Evolutionary conservation across 2,113 vertebrate species (phyloP), one percentile per base, ranked within the genome.

Genomic region (Bubo scandiacus): DNA sequence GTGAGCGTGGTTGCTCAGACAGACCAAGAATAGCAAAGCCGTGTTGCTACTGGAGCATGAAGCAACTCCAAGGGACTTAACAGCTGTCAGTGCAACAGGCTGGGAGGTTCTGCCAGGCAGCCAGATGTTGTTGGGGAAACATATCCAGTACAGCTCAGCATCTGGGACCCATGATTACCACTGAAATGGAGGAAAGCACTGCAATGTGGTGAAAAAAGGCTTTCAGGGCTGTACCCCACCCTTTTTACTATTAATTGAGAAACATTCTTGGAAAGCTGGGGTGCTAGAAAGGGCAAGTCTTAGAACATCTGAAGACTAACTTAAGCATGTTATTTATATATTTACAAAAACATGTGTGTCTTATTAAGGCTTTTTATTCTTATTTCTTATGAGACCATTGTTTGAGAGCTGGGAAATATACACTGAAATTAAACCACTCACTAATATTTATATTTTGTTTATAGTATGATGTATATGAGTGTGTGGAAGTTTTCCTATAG

Each of bases 61-160:
- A 97, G 34, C 55, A 81, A 5, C 81, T 88, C 73, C 57, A 78
- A 78, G 73, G 81, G 86, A 81, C 42, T 66, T 61, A 94, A 73
- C 73, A 94, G 81, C 81, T 81, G 66, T 78, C 79, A 67, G 92
- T 65, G 68, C 90, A 95, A 75, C 63, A 90, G 90, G 49, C 38
- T 61, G 85, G 57, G 59, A 86, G 49, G 36, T 49, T 86, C 87
- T 93, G 86, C 96, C 95, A 95, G 95, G 94, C 77, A 88, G 58
- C 63, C 97, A 97, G 95, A 96, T 97, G 96, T 92, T 93, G 38
- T 40, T 86, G 65, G 57, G 82, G 88, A 94, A 95, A 81, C 32
- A 59, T 67, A 42, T 29, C 54, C 71, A 66, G 27, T 34, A 43
- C 57, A 88, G 62, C 51, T 91, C 32, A 0, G 43, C 63, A 92